Percentiles rank a stretch among this genome's conserved stretches.
These are phyloP conservation scores for Porites lobata DNA, from an alignment of 92 coral and sea anemone species.

Conservation along the genomic window DNA sequence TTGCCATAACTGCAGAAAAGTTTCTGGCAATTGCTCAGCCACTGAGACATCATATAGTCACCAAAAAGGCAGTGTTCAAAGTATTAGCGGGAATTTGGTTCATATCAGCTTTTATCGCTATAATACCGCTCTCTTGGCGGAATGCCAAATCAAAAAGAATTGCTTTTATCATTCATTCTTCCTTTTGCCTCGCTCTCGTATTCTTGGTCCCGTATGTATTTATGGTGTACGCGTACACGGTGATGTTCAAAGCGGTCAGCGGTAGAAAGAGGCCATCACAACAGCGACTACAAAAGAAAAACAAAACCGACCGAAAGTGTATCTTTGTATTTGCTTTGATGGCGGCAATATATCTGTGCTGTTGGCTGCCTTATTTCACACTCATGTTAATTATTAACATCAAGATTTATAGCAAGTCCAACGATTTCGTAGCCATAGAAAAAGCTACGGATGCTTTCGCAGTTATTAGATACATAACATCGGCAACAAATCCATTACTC, in stretches of 20 bases:
- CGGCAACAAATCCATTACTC: slow-evolving; percentile 57
- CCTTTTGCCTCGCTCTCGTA: slow-evolving; percentile 59
- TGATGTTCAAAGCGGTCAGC: slow-evolving; percentile 64
- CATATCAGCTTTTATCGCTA: slow-evolving; percentile 63
- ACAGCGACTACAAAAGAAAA: background rate
- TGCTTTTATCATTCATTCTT: slow-evolving; percentile 46
- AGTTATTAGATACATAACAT: slow-evolving; percentile 61
- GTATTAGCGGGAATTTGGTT: slow-evolving; percentile 64
- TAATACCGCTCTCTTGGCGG: slow-evolving; percentile 66
- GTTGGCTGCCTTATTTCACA: slow-evolving; percentile 76
- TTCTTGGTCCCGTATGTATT: slow-evolving; percentile 70
- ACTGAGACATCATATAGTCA: slow-evolving; percentile 64
- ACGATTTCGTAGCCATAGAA: background rate
- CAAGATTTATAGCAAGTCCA: background rate
- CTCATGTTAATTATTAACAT: slow-evolving; percentile 9
- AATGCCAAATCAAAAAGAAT: background rate
- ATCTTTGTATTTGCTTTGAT: slow-evolving; percentile 60
- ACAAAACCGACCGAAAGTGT: slow-evolving; percentile 36
- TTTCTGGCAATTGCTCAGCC: slow-evolving; percentile 80
- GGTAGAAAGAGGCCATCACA: slow-evolving; percentile 22
- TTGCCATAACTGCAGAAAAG: slow-evolving; percentile 75
- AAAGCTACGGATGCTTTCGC: slow-evolving; percentile 25
- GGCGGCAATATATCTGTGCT: slow-evolving; percentile 55
- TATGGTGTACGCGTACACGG: slow-evolving; percentile 63
- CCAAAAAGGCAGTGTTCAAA: slow-evolving; percentile 47